Percentiles rank a stretch among this genome's conserved stretches.
Evolutionary conservation across 2,113 vertebrate species (phyloP).

Genomic region (Panurus biarmicus): DNA sequence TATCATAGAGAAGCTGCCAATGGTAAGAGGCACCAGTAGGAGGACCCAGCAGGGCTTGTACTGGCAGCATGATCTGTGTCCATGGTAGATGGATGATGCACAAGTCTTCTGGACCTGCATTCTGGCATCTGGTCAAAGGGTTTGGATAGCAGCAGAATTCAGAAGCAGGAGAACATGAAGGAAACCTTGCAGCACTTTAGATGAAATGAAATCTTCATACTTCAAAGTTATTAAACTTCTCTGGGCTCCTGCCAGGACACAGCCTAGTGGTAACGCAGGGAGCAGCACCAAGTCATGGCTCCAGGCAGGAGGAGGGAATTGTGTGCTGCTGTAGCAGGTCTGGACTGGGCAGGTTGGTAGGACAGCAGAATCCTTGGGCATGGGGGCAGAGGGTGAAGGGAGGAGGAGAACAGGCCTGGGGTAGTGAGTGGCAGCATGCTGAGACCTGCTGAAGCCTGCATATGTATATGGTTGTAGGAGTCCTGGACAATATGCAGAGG

Average conservation of each 20-base stretch:
- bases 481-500: not conserved
- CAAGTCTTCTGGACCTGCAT: not conserved
- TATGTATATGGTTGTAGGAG: too few relatives aligned
- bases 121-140: not conserved
- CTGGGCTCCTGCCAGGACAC: not conserved
- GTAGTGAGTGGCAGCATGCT: not conserved
- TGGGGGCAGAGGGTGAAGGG: not conserved
- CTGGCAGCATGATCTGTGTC: not conserved
- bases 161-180: not conserved
- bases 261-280: not conserved
- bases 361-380: not conserved
- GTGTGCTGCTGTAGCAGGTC: rapidly evolving
- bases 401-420: too few relatives aligned
- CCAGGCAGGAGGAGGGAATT: too few relatives aligned
- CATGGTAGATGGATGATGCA: not conserved
- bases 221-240: not conserved
- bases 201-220: not conserved
- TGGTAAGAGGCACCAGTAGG: not conserved
- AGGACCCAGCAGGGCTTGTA: not conserved
- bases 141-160: not conserved
- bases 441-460: not conserved
- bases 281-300: not conserved
- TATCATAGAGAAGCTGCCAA: not conserved
- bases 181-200: not conserved
- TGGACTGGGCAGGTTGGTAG: not conserved